A percentile compares a stretch with the other conserved stretches of the same genome.
phyloP scores from a whole-genome alignment of 2,888 invertebrate genomes.

The Coleophora flavipennella region DNA sequence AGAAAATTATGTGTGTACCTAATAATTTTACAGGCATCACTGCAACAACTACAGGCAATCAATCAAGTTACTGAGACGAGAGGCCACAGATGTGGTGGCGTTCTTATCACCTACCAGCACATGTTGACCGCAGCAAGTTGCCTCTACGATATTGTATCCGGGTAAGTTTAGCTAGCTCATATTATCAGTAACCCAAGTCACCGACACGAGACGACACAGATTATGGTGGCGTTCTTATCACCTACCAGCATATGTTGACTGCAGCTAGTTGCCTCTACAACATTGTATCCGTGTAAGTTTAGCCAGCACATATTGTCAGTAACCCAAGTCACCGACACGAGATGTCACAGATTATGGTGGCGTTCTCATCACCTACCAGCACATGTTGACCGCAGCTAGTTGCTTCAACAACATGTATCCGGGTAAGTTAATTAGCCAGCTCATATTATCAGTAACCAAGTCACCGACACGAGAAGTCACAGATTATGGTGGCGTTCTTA shows the following conservation, averaged over 20 bases:
- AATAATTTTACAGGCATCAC: conserved; percentile 19
- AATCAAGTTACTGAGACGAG: conserved; percentile 4
- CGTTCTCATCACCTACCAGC: conserved; percentile 21
- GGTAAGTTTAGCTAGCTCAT: conserved; percentile 11
- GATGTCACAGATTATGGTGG: conserved; percentile 28
- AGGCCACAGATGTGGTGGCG: conserved; percentile 28
- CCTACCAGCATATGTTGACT: conserved; percentile 22
- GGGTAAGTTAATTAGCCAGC: conserved; percentile 13
- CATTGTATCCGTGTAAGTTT: conserved; percentile 12
- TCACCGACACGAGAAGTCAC: conserved; percentile 15
- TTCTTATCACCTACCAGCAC: conserved; percentile 21
- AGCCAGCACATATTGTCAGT: conserved; percentile 8
- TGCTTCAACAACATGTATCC: conserved; percentile 16
- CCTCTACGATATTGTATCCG: conserved; percentile 8
- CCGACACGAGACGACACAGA: conserved; percentile 16
- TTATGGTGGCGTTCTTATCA: conserved; percentile 29
- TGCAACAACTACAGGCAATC: conserved; percentile 15
- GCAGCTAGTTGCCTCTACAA: conserved; percentile 22
- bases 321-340: not conserved
- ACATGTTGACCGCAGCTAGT: conserved; percentile 24
- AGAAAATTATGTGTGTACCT: not conserved
- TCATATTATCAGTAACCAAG: conserved; percentile 7
- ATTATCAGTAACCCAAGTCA: conserved; percentile 7
- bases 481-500: conserved; percentile 27
- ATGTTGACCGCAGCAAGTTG: conserved; percentile 27